Evolutionary conservation across 2,797 vertebrate genomes (phyloP).

Genomic region (Amazonetta brasiliensis): DNA sequence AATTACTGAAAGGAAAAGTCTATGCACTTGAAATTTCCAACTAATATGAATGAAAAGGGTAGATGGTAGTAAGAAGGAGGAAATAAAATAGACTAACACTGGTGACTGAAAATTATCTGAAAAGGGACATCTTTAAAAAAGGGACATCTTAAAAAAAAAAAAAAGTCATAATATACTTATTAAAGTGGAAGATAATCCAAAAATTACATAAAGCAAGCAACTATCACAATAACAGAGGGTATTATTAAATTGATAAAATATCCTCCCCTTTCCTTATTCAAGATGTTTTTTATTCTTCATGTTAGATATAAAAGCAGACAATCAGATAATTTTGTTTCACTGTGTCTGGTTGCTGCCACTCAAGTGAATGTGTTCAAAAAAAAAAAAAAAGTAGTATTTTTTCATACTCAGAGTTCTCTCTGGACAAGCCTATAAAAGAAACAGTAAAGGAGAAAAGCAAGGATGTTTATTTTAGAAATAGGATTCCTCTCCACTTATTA

Average conservation of each 20-base stretch:
- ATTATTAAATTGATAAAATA: not conserved
- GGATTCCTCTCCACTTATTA: not conserved
- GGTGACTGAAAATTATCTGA: not conserved
- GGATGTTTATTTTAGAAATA: not conserved
- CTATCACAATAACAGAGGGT: not conserved
- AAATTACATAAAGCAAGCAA: not conserved
- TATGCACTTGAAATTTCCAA: not conserved
- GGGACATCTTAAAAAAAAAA: not conserved
- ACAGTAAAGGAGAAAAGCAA: not conserved
- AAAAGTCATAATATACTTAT: not conserved
- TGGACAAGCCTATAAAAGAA: not conserved
- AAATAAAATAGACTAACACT: not conserved
- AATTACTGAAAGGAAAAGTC: not conserved
- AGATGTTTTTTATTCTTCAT: not conserved
- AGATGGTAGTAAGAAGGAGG: not conserved
- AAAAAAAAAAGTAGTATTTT: constrained; percentile 16
- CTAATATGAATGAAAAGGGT: not conserved
- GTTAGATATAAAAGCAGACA: not conserved
- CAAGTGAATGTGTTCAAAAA: not conserved
- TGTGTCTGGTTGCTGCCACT: not conserved
- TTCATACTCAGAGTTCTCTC: not conserved
- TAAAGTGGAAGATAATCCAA: not conserved
- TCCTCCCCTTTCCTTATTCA: not conserved
- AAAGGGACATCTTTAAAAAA: not conserved
- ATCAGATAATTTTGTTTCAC: not conserved